Evolutionary conservation across 2,797 vertebrate genomes (phyloP).

Genomic region (Hirundo rustica): DNA sequence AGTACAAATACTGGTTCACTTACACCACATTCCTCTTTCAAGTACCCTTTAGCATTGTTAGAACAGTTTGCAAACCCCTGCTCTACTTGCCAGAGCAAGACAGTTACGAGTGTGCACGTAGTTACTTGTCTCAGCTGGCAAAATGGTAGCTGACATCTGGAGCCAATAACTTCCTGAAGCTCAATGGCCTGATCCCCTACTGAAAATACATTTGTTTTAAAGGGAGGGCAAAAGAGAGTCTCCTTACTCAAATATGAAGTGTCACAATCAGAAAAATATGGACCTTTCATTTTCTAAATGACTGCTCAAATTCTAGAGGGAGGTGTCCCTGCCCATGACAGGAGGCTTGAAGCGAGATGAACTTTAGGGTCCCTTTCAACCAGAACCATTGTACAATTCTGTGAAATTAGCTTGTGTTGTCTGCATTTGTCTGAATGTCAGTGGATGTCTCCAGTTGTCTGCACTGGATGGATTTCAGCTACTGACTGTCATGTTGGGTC

Average conservation of each 20-base stretch:
- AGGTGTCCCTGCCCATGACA: not conserved
- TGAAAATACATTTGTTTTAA: not conserved
- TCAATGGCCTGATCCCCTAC: not conserved
- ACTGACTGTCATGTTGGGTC: not conserved
- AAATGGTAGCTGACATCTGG: slow-evolving; percentile 16
- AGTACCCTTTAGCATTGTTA: not conserved
- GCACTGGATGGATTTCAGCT: not conserved
- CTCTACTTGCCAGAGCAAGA: not conserved
- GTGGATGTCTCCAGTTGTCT: not conserved
- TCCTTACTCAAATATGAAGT: not conserved
- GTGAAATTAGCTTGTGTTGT: not conserved
- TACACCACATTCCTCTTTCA: not conserved
- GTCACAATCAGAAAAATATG: not conserved
- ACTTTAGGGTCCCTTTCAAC: not conserved
- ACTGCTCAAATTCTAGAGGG: not conserved
- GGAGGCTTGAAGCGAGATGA: not conserved
- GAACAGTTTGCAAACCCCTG: not conserved
- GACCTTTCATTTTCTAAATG: slow-evolving; percentile 6
- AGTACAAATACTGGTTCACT: not conserved
- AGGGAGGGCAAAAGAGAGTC: not conserved
- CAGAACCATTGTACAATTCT: not conserved
- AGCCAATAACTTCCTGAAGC: slow-evolving; percentile 18
- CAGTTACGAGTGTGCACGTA: not conserved
- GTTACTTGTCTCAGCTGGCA: not conserved
- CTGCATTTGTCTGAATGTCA: not conserved